A percentile compares a stretch with the other conserved stretches of the same genome.
phyloP scores from a whole-genome alignment of 2,888 invertebrate species.

The Lasioglossum marginatum region DNA sequence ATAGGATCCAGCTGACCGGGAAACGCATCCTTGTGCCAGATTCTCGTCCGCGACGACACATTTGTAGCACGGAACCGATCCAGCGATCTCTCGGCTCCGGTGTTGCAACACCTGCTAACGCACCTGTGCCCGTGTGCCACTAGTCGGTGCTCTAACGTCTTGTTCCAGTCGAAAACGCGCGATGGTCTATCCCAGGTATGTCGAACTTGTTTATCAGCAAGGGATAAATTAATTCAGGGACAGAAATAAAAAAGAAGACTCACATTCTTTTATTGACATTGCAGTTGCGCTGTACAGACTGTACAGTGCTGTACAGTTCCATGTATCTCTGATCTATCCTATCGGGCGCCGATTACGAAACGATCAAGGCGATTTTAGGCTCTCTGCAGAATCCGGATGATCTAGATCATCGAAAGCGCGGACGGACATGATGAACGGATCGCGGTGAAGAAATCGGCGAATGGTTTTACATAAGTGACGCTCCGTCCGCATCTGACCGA shows the following conservation, averaged over 20 bases:
- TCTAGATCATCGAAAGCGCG: background rate
- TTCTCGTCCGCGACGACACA: constrained; percentile 55
- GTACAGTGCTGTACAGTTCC: too few relatives aligned
- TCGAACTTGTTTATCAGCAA: too few relatives aligned
- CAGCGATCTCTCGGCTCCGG: constrained; percentile 36
- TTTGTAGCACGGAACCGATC: constrained; percentile 53
- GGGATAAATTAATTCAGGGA: too few relatives aligned
- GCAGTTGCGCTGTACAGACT: too few relatives aligned
- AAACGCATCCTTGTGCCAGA: constrained; percentile 68
- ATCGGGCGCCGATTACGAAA: background rate
- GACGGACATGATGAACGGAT: background rate
- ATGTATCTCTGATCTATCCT: background rate
- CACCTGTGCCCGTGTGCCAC: background rate
- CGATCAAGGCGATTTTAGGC: background rate
- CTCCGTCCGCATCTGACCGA: constrained; percentile 46
- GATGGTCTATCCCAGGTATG: too few relatives aligned
- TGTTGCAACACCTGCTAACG: background rate
- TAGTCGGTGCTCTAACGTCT: background rate
- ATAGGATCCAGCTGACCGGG: constrained; percentile 44
- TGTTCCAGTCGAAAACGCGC: constrained; percentile 35
- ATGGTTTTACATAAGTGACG: constrained; percentile 51
- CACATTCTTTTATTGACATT: too few relatives aligned
- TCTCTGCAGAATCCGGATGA: background rate
- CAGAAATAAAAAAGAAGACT: too few relatives aligned
- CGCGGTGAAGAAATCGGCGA: background rate